phyloP scores from a whole-genome alignment of 2,888 invertebrate genomes.

The Nasonovia ribisnigri region DNA sequence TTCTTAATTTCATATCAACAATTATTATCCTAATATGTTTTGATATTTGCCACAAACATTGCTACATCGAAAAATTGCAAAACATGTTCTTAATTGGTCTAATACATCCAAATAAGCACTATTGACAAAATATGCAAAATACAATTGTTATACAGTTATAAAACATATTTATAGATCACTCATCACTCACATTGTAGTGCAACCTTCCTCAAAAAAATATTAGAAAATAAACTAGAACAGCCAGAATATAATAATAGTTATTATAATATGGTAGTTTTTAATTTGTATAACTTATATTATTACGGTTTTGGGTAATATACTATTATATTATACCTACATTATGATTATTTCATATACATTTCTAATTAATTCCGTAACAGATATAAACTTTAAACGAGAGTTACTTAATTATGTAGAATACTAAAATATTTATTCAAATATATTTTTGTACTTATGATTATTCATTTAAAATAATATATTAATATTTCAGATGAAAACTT shows the following conservation, averaged over 20 bases:
- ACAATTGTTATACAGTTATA: background rate
- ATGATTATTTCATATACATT: background rate
- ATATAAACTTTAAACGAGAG: background rate
- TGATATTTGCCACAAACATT: background rate
- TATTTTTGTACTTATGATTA: background rate
- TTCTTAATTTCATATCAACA: background rate
- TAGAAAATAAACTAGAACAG: background rate
- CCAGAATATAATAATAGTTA: background rate
- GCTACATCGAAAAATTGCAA: background rate
- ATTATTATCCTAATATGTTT: background rate
- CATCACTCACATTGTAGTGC: background rate
- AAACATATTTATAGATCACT: background rate
- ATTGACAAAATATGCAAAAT: background rate
- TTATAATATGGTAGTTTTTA: background rate
- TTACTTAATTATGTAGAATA: background rate
- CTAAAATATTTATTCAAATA: background rate
- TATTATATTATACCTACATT: background rate
- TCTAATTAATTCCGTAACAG: background rate
- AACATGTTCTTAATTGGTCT: background rate
- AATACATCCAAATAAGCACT: background rate
- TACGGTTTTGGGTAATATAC: background rate
- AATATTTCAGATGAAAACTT: slow-evolving; percentile 76
- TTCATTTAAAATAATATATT: slow-evolving; percentile 39
- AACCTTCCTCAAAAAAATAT: background rate
- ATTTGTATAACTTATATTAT: background rate